phyloP scores from a whole-genome alignment of 2,113 vertebrate genomes.

The Myocastor coypus region DNA sequence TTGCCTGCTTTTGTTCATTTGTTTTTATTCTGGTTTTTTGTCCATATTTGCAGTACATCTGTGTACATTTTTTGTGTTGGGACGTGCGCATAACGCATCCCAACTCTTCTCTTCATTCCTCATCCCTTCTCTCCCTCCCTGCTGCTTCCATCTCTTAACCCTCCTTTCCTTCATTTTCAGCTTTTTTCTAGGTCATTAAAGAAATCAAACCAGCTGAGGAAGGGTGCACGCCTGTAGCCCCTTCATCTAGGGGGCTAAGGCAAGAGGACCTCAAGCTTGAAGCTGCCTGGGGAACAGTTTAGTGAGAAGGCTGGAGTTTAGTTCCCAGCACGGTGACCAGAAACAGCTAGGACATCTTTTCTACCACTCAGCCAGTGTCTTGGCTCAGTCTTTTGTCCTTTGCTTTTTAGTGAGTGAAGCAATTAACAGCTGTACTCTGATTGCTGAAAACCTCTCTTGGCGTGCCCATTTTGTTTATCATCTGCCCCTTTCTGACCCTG shows the following conservation, averaged over 20 bases:
- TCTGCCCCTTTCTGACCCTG: neutral
- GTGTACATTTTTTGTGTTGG: neutral
- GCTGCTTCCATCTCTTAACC: neutral
- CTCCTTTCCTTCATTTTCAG: neutral
- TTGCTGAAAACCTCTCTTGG: neutral
- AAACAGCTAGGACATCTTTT: neutral
- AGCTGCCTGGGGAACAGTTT: neutral
- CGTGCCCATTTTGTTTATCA: neutral
- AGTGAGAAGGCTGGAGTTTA: neutral
- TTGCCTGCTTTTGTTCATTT: neutral
- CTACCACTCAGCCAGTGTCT: neutral
- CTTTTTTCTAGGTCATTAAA: conserved; percentile 35
- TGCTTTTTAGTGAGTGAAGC: neutral
- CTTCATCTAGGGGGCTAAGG: neutral
- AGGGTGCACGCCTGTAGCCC: neutral
- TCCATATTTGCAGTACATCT: neutral
- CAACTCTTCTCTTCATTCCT: neutral
- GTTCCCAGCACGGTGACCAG: neutral
- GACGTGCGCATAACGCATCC: neutral
- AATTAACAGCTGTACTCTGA: neutral
- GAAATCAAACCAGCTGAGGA: neutral
- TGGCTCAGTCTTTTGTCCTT: neutral
- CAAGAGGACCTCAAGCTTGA: neutral
- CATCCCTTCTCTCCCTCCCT: neutral
- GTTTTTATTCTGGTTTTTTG: neutral